A percentile compares a stretch with the other conserved stretches of the same genome.
Conservation (phyloP, 1,140 invertebrate genomes). For the Solenopsis invicta region DNA sequence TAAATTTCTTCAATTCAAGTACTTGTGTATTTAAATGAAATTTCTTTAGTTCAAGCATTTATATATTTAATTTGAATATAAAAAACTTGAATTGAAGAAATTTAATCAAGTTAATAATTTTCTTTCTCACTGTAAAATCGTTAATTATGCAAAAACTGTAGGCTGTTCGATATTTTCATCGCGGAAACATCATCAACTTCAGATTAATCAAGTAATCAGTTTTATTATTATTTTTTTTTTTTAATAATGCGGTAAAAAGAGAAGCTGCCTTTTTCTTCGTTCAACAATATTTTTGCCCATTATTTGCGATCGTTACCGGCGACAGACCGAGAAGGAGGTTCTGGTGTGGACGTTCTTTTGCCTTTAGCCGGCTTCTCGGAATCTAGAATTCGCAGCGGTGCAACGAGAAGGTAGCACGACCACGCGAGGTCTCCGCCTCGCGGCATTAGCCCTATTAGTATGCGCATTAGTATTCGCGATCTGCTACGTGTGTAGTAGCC, state of each 20-base stretch:
- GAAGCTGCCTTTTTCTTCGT: background rate
- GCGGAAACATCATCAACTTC: background rate
- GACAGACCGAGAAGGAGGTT: background rate
- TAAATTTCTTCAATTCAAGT: no score
- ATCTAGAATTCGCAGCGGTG: slow-evolving; percentile 7
- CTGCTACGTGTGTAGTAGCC: slow-evolving; percentile 33
- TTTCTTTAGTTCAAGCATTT: no score
- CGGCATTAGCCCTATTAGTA: slow-evolving; percentile 43
- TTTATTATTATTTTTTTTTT: no score
- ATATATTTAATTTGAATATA: no score
- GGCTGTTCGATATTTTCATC: background rate
- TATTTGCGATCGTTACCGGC: background rate
- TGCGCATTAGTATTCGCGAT: slow-evolving; percentile 61
- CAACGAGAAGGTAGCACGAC: background rate
- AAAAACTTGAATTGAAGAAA: no score
- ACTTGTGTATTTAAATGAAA: no score
- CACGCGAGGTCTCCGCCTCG: slow-evolving; percentile 6
- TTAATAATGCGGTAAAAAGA: background rate
- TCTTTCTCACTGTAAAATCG: background rate
- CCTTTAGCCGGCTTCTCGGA: slow-evolving; percentile 4
- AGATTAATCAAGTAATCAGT: background rate
- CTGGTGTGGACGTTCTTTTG: background rate
- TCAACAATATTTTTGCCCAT: background rate
- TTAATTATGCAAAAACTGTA: background rate
- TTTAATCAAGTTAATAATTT: no score